Conservation (phyloP, 2,888 invertebrate genomes). For the Caradrina kadenii region DNA sequence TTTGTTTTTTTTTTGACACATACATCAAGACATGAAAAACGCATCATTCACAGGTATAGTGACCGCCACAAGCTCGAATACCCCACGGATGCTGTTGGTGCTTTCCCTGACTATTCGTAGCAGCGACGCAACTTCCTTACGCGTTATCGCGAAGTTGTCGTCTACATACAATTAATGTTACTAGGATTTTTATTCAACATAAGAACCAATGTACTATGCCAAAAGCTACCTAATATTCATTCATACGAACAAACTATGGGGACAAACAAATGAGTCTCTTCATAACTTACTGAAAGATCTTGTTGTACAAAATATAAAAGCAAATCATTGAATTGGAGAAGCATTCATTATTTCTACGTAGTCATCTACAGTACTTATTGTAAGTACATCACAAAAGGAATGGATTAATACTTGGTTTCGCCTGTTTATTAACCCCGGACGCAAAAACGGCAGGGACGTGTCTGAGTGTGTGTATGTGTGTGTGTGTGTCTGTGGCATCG, state of each 20-base stretch:
- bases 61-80: too few relatives aligned
- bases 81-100: too few relatives aligned
- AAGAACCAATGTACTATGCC: neutral
- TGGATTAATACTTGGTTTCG: conserved; percentile 53
- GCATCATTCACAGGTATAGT: too few relatives aligned
- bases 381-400: conserved; percentile 43
- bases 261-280: conserved; percentile 13
- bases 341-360: conserved; percentile 53
- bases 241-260: conserved; percentile 13
- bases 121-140: too few relatives aligned
- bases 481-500: too few relatives aligned
- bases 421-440: too few relatives aligned
- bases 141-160: too few relatives aligned
- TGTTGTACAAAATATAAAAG: conserved; percentile 32
- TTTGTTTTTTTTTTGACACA: too few relatives aligned
- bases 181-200: neutral
- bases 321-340: conserved; percentile 50
- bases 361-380: conserved; percentile 59
- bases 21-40: too few relatives aligned
- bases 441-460: too few relatives aligned
- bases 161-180: neutral
- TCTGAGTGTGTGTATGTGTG: too few relatives aligned
- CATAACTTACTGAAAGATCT: conserved; percentile 6
- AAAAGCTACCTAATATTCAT: conserved; percentile 2
- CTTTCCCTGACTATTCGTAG: too few relatives aligned